phyloP scores from a whole-genome alignment of 2,113 vertebrate species.

The Corythaeola cristata region DNA sequence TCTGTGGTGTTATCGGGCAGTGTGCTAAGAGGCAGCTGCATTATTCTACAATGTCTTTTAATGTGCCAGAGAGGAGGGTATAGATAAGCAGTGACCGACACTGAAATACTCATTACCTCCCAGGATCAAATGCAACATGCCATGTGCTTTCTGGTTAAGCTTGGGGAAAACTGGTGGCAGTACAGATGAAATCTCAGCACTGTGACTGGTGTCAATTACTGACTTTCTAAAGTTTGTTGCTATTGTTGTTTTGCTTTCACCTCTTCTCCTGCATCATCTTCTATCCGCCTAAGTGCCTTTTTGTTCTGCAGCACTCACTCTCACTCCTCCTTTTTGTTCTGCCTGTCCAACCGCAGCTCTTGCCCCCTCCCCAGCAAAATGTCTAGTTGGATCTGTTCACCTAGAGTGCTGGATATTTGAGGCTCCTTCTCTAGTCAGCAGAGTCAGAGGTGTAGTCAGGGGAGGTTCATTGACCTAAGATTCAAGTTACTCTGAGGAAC shows the following conservation, averaged over 20 bases:
- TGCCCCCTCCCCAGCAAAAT: not conserved
- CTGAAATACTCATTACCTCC: not conserved
- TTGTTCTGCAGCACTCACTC: not conserved
- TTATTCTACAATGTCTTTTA: not conserved
- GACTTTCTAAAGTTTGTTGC: not conserved
- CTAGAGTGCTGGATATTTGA: not conserved
- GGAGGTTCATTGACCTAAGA: not conserved
- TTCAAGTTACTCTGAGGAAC: not conserved
- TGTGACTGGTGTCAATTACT: not conserved
- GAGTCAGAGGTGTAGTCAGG: not conserved
- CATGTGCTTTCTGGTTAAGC: not conserved
- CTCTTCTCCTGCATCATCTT: not conserved
- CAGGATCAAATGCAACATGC: not conserved
- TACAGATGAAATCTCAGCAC: not conserved
- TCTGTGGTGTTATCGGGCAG: not conserved
- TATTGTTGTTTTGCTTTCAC: not conserved
- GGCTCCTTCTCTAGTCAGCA: not conserved
- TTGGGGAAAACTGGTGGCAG: not conserved
- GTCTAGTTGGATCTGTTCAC: not conserved
- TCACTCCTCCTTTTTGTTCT: not conserved
- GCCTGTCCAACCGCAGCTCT: not conserved
- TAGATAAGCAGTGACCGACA: not conserved
- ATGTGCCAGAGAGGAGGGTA: not conserved
- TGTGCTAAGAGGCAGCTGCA: not conserved
- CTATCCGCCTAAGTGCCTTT: not conserved